Percentiles rank a stretch among this genome's conserved stretches.
These are phyloP conservation scores for Aphis craccivora DNA, from an alignment of 1,140 invertebrate genomes.

Conservation along the genomic window DNA sequence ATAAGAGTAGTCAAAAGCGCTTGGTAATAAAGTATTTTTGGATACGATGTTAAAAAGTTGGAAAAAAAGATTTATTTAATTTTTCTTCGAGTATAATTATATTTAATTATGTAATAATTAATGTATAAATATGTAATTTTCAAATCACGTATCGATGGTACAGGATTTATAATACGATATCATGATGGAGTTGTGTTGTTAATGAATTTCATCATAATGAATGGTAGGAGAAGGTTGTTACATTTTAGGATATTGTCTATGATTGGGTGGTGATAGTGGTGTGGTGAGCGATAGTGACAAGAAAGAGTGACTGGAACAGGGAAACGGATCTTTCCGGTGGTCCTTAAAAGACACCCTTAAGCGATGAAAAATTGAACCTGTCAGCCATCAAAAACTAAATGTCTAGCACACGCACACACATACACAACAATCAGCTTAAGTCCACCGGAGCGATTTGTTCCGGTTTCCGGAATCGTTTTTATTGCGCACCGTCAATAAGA, in stretches of 20 bases:
- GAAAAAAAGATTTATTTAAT: not conserved
- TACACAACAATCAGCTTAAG: constrained; percentile 7
- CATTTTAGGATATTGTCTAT: not conserved
- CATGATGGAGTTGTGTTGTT: not conserved
- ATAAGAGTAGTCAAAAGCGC: not conserved
- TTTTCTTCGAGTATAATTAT: not conserved
- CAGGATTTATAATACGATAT: not conserved
- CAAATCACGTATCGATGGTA: not conserved
- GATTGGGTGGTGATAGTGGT: not conserved
- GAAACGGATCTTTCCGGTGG: not conserved
- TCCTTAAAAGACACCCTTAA: constrained; percentile 34
- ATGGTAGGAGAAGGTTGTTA: not conserved
- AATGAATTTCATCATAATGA: not conserved
- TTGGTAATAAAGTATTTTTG: not conserved
- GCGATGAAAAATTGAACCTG: constrained; percentile 31
- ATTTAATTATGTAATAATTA: not conserved
- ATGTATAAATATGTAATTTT: not conserved
- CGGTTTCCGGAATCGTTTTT: constrained; percentile 45
- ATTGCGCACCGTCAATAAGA: constrained; percentile 38
- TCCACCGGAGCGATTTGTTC: constrained; percentile 17
- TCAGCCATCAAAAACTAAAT: constrained; percentile 8
- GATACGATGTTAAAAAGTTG: not conserved
- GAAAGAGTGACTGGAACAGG: not conserved
- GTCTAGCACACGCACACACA: not conserved
- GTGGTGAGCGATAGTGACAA: not conserved